A percentile compares a stretch with the other conserved stretches of the same genome.
Evolutionary conservation across 2,113 vertebrate species (phyloP).

Genomic region (Embiotoca jacksoni): DNA sequence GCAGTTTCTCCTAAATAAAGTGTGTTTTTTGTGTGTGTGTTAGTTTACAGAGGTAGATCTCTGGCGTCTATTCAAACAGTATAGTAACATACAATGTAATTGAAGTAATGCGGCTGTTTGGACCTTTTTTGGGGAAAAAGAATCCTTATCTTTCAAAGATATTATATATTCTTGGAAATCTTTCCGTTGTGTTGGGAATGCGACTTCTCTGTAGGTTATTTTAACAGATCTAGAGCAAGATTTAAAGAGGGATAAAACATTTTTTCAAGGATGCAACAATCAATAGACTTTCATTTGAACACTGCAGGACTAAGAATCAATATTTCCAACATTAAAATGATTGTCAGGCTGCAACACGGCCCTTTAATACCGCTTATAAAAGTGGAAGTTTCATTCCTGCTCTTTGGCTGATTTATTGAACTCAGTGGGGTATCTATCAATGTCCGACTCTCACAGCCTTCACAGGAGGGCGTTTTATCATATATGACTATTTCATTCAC

Average conservation of each 20-base stretch:
- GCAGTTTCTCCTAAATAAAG: neutral
- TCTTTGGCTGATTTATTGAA: constrained; percentile 33
- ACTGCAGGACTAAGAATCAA: constrained; percentile 38
- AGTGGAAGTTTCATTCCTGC: constrained; percentile 24
- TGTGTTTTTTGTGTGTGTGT: no score
- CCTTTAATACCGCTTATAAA: constrained; percentile 20
- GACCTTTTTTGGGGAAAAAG: no score
- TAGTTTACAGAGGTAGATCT: neutral
- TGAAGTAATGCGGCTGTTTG: no score
- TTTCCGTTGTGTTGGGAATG: neutral
- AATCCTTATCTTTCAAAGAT: neutral
- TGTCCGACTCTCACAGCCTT: constrained; percentile 6
- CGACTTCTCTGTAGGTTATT: neutral
- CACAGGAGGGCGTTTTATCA: neutral
- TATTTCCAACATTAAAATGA: constrained; percentile 42
- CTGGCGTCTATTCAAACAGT: no score
- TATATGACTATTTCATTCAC: neutral
- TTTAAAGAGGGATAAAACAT: constrained; percentile 8
- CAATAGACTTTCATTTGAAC: constrained; percentile 35
- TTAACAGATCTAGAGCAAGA: neutral
- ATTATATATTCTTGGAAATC: neutral
- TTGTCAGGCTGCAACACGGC: constrained; percentile 3
- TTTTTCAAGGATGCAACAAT: constrained; percentile 30
- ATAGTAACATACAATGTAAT: no score
- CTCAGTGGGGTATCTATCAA: constrained; percentile 18